Conservation (phyloP, 2,797 vertebrate genomes). For the Pangasius macronema region DNA sequence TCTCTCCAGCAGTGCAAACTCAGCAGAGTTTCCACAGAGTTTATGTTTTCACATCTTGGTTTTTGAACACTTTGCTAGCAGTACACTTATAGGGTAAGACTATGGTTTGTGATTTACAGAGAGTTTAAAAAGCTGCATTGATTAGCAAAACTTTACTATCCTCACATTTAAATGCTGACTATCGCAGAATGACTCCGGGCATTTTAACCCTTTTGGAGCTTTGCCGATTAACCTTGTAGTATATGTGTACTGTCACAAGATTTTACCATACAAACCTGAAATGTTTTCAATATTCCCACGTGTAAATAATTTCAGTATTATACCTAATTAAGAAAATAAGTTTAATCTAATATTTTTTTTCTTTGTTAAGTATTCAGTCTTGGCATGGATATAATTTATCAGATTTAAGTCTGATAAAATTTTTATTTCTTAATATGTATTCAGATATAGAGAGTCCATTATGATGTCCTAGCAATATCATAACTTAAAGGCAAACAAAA, state of each 20-base stretch:
- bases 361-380: neutral
- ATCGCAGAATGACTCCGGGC: neutral
- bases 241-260: neutral
- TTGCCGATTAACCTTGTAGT: neutral
- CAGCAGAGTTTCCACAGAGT: slow-evolving; percentile 5
- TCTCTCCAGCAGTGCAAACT: neutral
- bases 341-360: neutral
- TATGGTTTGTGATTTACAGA: neutral
- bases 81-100: neutral
- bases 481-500: neutral
- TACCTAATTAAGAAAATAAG: neutral
- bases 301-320: neutral
- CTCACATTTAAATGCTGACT: neutral
- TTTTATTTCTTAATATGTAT: neutral
- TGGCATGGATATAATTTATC: neutral
- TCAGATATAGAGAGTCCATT: neutral
- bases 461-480: neutral
- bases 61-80: neutral
- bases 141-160: neutral
- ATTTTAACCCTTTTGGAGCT: neutral
- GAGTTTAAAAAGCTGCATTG: neutral
- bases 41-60: neutral
- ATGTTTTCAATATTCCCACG: neutral
- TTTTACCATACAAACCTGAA: neutral
- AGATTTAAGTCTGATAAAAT: neutral